Conservation (phyloP, 2,797 vertebrate genomes). For the Chaenodraco wilsoni region DNA sequence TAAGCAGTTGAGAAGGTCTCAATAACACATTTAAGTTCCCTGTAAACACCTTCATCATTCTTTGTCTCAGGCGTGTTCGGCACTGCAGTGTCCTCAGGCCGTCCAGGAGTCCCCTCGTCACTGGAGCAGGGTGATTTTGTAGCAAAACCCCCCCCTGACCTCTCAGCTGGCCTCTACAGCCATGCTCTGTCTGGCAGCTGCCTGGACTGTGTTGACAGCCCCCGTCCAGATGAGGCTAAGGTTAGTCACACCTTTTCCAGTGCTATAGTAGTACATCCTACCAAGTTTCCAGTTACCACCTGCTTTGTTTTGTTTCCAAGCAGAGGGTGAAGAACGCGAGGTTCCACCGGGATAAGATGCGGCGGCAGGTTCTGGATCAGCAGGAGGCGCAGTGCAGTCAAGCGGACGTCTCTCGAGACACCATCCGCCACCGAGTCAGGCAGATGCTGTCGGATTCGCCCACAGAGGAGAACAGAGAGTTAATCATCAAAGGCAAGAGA, state of each 20-base stretch:
- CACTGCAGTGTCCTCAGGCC: constrained; percentile 57
- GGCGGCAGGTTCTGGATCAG: constrained; percentile 76
- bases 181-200: constrained; percentile 70
- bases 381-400: constrained; percentile 72
- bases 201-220: constrained; percentile 57
- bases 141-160: constrained; percentile 66
- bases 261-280: background rate
- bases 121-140: constrained; percentile 71
- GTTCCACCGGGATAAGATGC: constrained; percentile 85
- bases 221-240: constrained; percentile 74
- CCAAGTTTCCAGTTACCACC: background rate
- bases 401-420: constrained; percentile 71
- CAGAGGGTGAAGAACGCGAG: constrained; percentile 81
- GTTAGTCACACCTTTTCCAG: constrained; percentile 69
- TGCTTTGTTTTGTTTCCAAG: constrained; percentile 58
- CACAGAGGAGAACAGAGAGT: constrained; percentile 47
- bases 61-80: constrained; percentile 88
- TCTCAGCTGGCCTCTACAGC: constrained; percentile 74
- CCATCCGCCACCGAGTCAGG: constrained; percentile 59
- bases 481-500: constrained; percentile 70
- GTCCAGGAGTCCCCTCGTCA: constrained; percentile 64
- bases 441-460: constrained; percentile 68
- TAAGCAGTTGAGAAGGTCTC: background rate
- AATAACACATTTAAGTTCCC: constrained; percentile 3
- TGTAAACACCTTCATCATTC: background rate